These are phyloP conservation scores for Antrozous pallidus DNA, from an alignment of 2,797 vertebrate genomes.

Conservation along the genomic window DNA sequence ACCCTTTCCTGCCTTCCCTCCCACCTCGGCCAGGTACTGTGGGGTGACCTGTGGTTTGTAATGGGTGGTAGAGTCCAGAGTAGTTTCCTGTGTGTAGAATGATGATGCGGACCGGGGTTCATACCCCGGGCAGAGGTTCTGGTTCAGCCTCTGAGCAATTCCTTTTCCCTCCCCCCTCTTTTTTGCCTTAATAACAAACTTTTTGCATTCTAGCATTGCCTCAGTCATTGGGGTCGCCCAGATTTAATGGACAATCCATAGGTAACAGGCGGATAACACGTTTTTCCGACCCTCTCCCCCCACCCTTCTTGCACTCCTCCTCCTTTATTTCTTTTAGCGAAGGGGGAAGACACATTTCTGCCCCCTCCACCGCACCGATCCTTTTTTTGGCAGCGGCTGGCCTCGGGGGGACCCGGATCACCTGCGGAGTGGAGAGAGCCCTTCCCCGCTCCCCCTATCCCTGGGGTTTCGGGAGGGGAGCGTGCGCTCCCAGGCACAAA, in stretches of 20 bases:
- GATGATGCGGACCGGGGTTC: not conserved
- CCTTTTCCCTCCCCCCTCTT: not conserved
- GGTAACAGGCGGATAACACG: not conserved
- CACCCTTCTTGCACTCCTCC: not conserved
- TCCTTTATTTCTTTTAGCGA: not conserved
- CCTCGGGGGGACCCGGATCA: slow-evolving; percentile 29
- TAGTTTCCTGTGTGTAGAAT: not conserved
- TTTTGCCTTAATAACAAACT: not conserved
- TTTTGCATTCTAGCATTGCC: not conserved
- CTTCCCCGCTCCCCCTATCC: not conserved
- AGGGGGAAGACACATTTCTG: not conserved
- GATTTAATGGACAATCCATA: not conserved
- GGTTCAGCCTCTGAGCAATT: not conserved
- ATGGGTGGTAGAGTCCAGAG: not conserved
- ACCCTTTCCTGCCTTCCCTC: not conserved
- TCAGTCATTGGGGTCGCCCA: not conserved
- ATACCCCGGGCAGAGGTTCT: not conserved
- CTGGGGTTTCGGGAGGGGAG: slow-evolving; percentile 56
- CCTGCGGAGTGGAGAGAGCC: not conserved
- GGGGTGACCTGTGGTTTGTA: not conserved
- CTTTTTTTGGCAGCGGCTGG: slow-evolving; percentile 52
- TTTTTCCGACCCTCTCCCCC: not conserved
- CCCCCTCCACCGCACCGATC: not conserved
- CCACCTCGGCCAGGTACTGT: not conserved
- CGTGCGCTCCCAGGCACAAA: slow-evolving; percentile 67